Percentiles rank a stretch among this genome's conserved stretches.
Conservation (phyloP, 1,140 invertebrate genomes). For the Micrasema minimum region DNA sequence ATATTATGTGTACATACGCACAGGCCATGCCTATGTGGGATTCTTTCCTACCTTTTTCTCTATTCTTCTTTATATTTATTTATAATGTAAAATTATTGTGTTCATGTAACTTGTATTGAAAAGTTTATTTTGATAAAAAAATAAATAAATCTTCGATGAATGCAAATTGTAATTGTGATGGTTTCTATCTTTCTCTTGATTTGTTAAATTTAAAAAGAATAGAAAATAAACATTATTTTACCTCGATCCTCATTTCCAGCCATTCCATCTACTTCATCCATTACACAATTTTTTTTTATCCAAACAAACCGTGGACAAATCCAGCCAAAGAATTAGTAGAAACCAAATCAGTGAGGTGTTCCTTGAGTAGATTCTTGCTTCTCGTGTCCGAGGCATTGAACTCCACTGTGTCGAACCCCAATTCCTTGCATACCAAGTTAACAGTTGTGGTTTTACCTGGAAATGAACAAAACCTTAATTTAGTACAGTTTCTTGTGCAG, state of each 20-base stretch:
- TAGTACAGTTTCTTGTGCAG: too few species aligned
- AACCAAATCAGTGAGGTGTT: conserved; percentile 82
- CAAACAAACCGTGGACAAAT: conserved; percentile 69
- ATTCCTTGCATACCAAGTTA: conserved; percentile 83
- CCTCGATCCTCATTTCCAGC: conserved; percentile 97
- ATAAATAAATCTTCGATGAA: too few species aligned
- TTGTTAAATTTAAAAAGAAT: too few species aligned
- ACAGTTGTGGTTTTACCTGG: conserved; percentile 90
- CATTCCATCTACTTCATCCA: conserved; percentile 99
- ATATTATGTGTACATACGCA: too few species aligned
- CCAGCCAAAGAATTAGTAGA: conserved; percentile 76
- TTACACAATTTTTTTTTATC: conserved; percentile 87
- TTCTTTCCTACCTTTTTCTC: too few species aligned
- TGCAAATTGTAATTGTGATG: too few species aligned
- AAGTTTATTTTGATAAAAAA: too few species aligned
- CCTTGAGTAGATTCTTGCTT: conserved; percentile 88
- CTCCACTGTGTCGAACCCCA: conserved; percentile 92
- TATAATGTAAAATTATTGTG: too few species aligned
- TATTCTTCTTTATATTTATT: too few species aligned
- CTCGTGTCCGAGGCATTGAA: conserved; percentile 98
- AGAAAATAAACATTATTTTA: conserved; percentile 50
- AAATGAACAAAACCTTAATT: conserved; percentile 55
- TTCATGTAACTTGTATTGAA: too few species aligned
- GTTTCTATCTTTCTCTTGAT: too few species aligned
- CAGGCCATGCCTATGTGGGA: too few species aligned